Conservation (phyloP, 1,140 invertebrate genomes). For the Drosophila pachea region DNA sequence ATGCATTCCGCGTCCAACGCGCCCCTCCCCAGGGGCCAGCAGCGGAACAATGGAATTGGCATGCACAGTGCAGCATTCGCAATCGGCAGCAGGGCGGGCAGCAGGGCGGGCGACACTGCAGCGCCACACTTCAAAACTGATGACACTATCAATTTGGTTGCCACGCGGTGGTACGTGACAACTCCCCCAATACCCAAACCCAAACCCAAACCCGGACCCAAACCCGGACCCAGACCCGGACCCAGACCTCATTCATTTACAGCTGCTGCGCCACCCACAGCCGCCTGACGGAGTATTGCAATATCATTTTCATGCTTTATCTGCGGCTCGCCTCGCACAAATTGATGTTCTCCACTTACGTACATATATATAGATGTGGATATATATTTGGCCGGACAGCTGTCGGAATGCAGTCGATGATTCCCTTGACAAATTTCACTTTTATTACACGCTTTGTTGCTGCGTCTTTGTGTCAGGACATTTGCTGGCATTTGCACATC, state of each 20-base stretch:
- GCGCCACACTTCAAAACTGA: conserved; percentile 64
- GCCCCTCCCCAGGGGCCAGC: background rate
- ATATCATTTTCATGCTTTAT: conserved; percentile 65
- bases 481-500: conserved; percentile 53
- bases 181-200: conserved; percentile 9
- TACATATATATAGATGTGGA: conserved; percentile 22
- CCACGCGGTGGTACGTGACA: conserved; percentile 15
- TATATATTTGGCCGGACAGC: no score
- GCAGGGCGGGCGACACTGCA: conserved; percentile 9
- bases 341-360: conserved; percentile 39
- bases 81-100: conserved; percentile 6
- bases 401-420: conserved; percentile 55
- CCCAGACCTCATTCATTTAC: background rate
- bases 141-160: conserved; percentile 69
- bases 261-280: background rate
- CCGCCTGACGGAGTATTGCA: conserved; percentile 51
- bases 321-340: conserved; percentile 63
- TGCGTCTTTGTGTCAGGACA: conserved; percentile 12
- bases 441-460: conserved; percentile 55
- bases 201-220: background rate
- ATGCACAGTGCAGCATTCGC: background rate
- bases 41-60: conserved; percentile 1
- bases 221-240: background rate
- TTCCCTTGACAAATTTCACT: conserved; percentile 68
- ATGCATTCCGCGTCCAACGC: background rate